Evolutionary conservation across 2,113 vertebrate genomes (phyloP), one percentile per base, ranked within the genome.

Genomic region (Phaethon lepturus): DNA sequence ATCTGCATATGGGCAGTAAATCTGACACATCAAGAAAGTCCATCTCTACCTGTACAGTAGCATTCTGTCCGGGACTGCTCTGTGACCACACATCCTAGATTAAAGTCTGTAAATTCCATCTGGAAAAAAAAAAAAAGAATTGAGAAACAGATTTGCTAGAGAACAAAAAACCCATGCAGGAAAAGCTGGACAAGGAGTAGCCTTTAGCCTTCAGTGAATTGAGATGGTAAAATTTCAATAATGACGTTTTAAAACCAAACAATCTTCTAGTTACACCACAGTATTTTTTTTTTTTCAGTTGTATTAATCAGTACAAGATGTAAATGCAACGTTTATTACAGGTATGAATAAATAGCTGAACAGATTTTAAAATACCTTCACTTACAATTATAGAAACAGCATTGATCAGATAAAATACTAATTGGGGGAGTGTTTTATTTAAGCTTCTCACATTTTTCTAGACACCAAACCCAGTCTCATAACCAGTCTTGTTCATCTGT

Each of bases 301-400:
- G 24, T 69, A 55, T 81, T 81, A 74, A 72, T 71, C 35, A 58
- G 58, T 35, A 31, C 29, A 60, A 68, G 77, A 78, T 78, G 13
- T 75, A 90, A 93, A 78, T 81, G 52, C 88, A 92, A n/a, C 44
- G 44, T 55, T 90, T 91, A 85, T 71, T 88, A 73, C 31, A 69
- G 76, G 52, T 31, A 75, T 78, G 68, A 95, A 84, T 86, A 92
- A 95, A 89, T 50, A 81, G 73, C 68, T 44, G 17, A 94, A 28
- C n/a, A 68, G 44, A 63, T 78, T 77, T 86, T 6, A 85, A 84
- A 95, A 94, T 93, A 74, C 52, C 18, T 84, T 87, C 35, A n/a
- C 13, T 88, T 80, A 38, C 38, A 86, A 84, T 84, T 92, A 84
- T 13, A 95, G 79, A 68, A 77, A 72, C 20, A n/a, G 35, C 26